Evolutionary conservation across 2,797 vertebrate genomes (phyloP).

Genomic region (Melopsittacus undulatus): DNA sequence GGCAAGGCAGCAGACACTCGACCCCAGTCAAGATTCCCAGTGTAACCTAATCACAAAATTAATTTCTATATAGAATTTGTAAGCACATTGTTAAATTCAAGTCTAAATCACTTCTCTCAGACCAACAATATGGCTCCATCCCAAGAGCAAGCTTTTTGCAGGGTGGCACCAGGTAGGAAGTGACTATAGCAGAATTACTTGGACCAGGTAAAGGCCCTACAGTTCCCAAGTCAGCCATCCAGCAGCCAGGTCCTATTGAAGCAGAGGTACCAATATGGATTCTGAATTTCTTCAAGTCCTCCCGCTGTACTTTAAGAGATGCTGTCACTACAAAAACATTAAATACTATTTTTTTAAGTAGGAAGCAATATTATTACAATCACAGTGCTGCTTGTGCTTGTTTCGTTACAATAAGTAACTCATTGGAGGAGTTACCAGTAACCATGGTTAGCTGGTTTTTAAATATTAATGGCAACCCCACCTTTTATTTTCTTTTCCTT

Average conservation of each 20-base stretch:
- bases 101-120: neutral
- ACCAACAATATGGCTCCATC: neutral
- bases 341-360: neutral
- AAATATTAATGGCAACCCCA: neutral
- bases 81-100: neutral
- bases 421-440: constrained; percentile 1
- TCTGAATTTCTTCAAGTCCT: neutral
- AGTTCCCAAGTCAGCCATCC: neutral
- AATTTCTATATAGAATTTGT: neutral
- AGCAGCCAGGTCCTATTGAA: neutral
- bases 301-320: neutral
- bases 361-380: neutral
- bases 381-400: neutral
- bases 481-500: constrained; percentile 7
- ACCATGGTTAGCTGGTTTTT: neutral
- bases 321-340: neutral
- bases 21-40: neutral
- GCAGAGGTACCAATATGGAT: neutral
- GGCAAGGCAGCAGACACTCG: neutral
- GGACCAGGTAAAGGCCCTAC: neutral
- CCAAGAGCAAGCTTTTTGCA: neutral
- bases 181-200: neutral
- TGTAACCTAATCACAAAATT: neutral
- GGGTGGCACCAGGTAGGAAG: neutral
- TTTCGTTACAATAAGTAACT: neutral